Evolutionary conservation across 2,888 invertebrate species (phyloP), one percentile per base, ranked within the genome.

Genomic region (Crocallis elinguaria): DNA sequence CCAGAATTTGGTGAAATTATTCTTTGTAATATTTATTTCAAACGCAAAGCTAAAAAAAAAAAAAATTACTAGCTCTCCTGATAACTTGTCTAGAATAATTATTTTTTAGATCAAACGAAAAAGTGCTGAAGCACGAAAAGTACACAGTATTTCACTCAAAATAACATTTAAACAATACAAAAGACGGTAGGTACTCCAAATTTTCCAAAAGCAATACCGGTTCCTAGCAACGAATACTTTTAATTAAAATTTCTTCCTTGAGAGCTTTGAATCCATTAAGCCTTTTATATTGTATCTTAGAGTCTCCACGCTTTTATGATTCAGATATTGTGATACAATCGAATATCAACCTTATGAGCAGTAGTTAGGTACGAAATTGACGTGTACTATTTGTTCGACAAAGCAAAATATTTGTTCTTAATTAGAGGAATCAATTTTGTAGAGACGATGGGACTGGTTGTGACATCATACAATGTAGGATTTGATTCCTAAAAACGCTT

Each of bases 161-260:
- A 25, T 21, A 37, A 30, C 23, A 21, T n/a, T 11, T 25, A 5
- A 9, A 11, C 11, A 36, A 37, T 14, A 27, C 12, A 7, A 1
- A 4, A 9, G 9, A 32, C 11, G 11, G 4, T 23, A 17, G 43
- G 35, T 38, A 32, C 36, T 23, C 35, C n/a, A 19, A 46, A 43
- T 38, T 33, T 33, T 30, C 25, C 17, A 32, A 39, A 29, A 52
- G 41, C 45, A 42, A 46, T 33, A 25, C 44, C 32, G 33, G 37
- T 17, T 21, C 59, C 64, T 61, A 46, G 49, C 43, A 59, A 53
- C 61, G 29, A 53, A 50, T 56, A 55, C 64, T 70, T 66, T 46
- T 69, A 70, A 70, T 70, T 70, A 69, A 69, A 70, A 69, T 60
- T 58, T 69, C 49, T 59, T 67, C 49, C 32, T 64, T 56, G 42